Evolutionary conservation across 2,113 vertebrate genomes (phyloP), one percentile per base, ranked within the genome.

Genomic region (Centrocercus urophasianus): DNA sequence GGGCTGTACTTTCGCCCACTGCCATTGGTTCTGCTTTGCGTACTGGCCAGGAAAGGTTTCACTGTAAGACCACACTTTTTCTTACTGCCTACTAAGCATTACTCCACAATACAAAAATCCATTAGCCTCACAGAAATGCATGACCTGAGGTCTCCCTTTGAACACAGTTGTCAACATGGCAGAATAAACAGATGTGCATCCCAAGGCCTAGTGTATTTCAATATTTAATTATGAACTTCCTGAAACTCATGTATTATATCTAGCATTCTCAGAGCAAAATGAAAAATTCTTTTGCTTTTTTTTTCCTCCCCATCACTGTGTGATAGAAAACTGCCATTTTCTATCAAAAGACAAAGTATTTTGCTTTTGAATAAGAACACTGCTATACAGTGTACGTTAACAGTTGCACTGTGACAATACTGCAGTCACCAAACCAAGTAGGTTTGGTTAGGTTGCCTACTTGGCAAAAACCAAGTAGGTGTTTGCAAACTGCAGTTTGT

Each of bases 401-500:
- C 16, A 30, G 32, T 17, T 56, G 65, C 69, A 30, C 16, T 56
- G 47, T 72, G 52, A n/a, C 13, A 48, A 52, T 27, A 11, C 34
- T 60, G 57, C 43, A 63, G 65, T 27, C 66, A 34, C 34, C 34
- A 34, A 34, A 34, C 34, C 34, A 34, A 34, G 34, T 34, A 34
- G 34, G 34, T 34, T 34, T 34, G 34, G 34, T 34, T 34, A 34
- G 34, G 34, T 34, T 34, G 34, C 34, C 34, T 34, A 34, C 34
- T 34, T 34, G 34, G 34, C 34, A 34, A 34, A 34, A 34, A 34
- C 34, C 34, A 60, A 79, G 48, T 10, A 1, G 4, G 69, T 76
- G 71, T 88, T 86, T 91, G 47, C 28, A 94, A 93, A 89, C 64
- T 54, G 22, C 22, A 21, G 75, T 83, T 50, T 64, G 21, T 48